phyloP scores from a whole-genome alignment of 2,888 invertebrate species.

The Aproaerema taeniolella region DNA sequence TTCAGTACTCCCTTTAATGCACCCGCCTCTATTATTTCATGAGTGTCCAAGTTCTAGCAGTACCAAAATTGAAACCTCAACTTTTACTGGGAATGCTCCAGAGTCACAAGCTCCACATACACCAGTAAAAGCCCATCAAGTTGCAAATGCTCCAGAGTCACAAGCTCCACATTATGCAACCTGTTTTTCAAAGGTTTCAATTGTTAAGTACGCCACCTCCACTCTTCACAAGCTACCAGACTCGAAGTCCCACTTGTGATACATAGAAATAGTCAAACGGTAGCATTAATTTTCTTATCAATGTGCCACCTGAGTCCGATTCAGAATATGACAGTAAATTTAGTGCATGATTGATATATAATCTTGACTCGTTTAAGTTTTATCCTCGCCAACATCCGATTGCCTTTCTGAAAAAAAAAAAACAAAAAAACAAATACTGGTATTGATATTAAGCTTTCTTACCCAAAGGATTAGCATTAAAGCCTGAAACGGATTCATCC shows the following conservation, averaged over 20 bases:
- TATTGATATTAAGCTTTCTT: background rate
- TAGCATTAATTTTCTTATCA: background rate
- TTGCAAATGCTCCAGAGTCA: background rate
- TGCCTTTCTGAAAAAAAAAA: background rate
- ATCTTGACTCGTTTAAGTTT: background rate
- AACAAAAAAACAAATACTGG: background rate
- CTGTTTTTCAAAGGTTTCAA: background rate
- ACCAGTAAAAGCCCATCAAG: background rate
- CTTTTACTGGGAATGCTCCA: background rate
- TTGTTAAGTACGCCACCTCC: background rate
- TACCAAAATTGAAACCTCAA: background rate
- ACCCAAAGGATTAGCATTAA: background rate
- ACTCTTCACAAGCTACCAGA: conserved; percentile 6
- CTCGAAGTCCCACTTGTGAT: conserved; percentile 1
- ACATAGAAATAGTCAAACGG: background rate
- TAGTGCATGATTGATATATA: too few relatives aligned
- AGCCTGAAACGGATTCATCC: background rate
- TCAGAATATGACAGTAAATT: background rate
- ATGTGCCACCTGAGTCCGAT: background rate
- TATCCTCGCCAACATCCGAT: too few relatives aligned
- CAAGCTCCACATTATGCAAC: background rate
- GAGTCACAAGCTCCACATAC: background rate
- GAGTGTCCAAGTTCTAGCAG: background rate
- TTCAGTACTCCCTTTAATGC: too few relatives aligned
- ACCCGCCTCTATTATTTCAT: background rate